Base-by-base conservation (phyloP, 2,113 vertebrate genomes). In the Eulemur rufifrons region DNA sequence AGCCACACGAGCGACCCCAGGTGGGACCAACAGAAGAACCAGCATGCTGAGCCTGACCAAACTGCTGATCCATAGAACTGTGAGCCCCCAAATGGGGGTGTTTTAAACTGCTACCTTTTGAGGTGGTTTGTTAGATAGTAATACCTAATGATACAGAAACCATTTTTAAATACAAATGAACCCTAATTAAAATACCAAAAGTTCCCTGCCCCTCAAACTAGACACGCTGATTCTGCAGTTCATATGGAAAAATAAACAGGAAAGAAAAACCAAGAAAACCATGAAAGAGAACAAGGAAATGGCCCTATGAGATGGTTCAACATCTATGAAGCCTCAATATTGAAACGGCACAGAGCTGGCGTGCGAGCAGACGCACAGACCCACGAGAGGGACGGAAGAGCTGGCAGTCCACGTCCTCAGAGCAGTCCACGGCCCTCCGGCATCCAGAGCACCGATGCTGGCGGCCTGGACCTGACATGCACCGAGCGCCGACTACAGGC, bases 241-340 rank as follows among this genome's bases (percentile, higher is more conserved):
- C 52, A 12, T 4, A 6, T 23, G 59, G 76, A 77, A 42, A 71
- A 52, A 27, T 37, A 11, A 80, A 32, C 37, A 64, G 59, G 39
- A 78, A 29, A 42, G 50, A 23, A 54, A 39, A 23, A 15, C 15
- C 86, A 29, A 32, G 47, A 1, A 25, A 34, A 27, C 7, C 9
- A 2, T 6, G 32, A 18, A n/a, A 54, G 2, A 18, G 32, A 61
- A 12, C 23, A 32, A 14, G 21, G 25, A 47, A 32, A 12, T 1
- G 7, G 71, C 39, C 3, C 20, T 37, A 6, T 29, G 14, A 14
- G 37, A 3, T 2, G 8, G 23, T 8, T 6, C 7, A 32, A 23
- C 20, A 8, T 0, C 7, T 2, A 11, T 0, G 0, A 8, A 25
- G 42, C 86, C 82, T n/a, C n/a, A 20, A 0, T 18, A 5, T 0